Evolutionary conservation across 2,113 vertebrate species (phyloP), one percentile per base, ranked within the genome.

Genomic region (Sphyrna mokarran): DNA sequence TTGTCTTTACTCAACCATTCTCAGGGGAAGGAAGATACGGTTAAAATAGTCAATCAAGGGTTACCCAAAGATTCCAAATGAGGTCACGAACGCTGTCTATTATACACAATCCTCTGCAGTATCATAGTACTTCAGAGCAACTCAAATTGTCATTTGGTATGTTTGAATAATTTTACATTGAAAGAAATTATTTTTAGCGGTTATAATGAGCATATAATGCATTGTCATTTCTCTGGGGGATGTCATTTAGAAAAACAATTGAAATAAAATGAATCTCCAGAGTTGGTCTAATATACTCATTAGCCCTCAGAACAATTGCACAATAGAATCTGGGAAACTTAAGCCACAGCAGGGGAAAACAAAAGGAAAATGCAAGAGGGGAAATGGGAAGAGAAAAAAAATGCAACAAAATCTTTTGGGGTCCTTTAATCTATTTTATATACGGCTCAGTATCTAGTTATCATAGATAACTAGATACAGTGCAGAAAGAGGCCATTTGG

Each of bases 111-210:
- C 54, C 87, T 33, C 40, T 13, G 37, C 9, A 16, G 33, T 20
- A 66, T 66, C 89, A 63, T 63, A 0, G 29, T 63, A 66, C 33
- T 91, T 66, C 58, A n/a, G 8, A 91, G 63, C 14, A n/a, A 66
- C 10, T 66, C 89, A 91, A 91, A 66, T 66, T 66, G 61, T 66
- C 63, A 66, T 91, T 91, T 90, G 13, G 87, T 58, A 90, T 90
- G 54, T 58, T 63, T 90, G 87, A 90, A 90, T 90, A 90, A 90
- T 61, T 90, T 90, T 61, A 61, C 87, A 58, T 90, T 90, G 33
- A 61, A 89, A 89, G 48, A 58, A 89, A 89, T 54, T 89, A 48
- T 89, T 58, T 89, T 89, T 58, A 87, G 43, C 86, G 6, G n/a
- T 33, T 11, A 33, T 61, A 90, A 90, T 90, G 54, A 90, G 54